Conservation (phyloP, 2,888 invertebrate species). For the Galerucella pusilla region DNA sequence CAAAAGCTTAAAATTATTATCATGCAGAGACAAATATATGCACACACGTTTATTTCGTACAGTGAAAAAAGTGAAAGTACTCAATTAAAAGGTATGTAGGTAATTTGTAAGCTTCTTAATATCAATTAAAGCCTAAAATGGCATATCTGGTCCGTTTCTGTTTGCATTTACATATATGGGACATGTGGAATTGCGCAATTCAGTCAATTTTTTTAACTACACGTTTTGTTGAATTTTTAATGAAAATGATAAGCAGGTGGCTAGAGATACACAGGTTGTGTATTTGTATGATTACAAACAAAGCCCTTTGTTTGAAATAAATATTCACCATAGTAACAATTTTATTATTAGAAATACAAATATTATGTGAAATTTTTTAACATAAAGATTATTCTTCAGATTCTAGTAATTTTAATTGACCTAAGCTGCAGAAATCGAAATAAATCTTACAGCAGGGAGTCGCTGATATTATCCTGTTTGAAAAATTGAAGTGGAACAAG, state of each 20-base stretch:
- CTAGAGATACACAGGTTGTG: conserved; percentile 11
- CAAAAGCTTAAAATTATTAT: too few species aligned
- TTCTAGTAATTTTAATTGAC: too few species aligned
- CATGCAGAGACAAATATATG: too few species aligned
- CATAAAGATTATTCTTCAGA: too few species aligned
- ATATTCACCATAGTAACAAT: neutral
- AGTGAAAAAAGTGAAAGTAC: neutral
- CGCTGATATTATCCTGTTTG: too few species aligned
- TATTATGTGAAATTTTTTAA: neutral
- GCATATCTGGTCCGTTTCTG: neutral
- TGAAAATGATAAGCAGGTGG: conserved; percentile 18
- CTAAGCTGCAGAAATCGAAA: too few species aligned
- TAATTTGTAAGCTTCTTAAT: neutral
- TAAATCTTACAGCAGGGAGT: too few species aligned
- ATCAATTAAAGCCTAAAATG: neutral
- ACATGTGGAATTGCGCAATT: conserved; percentile 17
- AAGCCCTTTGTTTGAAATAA: conserved; percentile 23
- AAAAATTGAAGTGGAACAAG: too few species aligned
- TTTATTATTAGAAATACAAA: neutral
- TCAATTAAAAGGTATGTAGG: neutral
- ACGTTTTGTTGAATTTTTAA: conserved; percentile 29
- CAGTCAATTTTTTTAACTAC: neutral
- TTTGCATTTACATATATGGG: neutral
- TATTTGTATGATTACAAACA: conserved; percentile 6
- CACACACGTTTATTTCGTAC: neutral